Percentiles rank a stretch among this genome's conserved stretches.
phyloP scores from a whole-genome alignment of 2,888 invertebrate genomes.

The Oeneis ivallda region DNA sequence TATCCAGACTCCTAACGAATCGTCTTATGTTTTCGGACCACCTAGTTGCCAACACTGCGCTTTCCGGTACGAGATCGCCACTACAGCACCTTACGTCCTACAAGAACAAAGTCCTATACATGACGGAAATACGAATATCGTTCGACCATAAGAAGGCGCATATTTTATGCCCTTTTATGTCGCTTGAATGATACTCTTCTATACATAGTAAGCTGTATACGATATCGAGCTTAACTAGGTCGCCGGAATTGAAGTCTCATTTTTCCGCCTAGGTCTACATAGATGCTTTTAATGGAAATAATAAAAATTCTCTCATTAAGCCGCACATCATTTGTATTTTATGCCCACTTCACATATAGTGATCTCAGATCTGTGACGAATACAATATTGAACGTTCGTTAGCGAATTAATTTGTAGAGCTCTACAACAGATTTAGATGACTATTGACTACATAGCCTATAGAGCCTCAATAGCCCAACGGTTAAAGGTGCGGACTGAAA shows the following conservation, averaged over 20 bases:
- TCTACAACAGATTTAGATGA: too few species aligned
- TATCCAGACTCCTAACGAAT: too few species aligned
- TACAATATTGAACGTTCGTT: background rate
- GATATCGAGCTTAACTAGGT: constrained; percentile 1
- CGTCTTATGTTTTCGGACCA: too few species aligned
- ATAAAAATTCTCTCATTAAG: constrained; percentile 18
- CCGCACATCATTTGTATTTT: constrained; percentile 1
- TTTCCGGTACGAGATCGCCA: too few species aligned
- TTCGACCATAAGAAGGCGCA: background rate
- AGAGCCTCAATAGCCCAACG: too few species aligned
- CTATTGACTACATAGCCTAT: background rate
- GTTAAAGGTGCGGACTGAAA: too few species aligned
- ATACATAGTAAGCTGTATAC: background rate
- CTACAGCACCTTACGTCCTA: too few species aligned
- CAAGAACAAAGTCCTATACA: background rate
- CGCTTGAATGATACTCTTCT: background rate
- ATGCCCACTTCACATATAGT: background rate
- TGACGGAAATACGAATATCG: background rate
- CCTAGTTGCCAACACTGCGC: too few species aligned
- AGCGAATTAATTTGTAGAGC: background rate
- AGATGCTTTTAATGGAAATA: background rate
- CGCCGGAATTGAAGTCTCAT: constrained; percentile 8
- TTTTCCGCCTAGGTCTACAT: constrained; percentile 12
- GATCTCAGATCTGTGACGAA: background rate
- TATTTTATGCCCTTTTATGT: constrained; percentile 7